A percentile compares a stretch with the other conserved stretches of the same genome.
Evolutionary conservation across 92 coral and sea anemone genomes (phyloP).

Genomic region (Zoanthus solanderi): DNA sequence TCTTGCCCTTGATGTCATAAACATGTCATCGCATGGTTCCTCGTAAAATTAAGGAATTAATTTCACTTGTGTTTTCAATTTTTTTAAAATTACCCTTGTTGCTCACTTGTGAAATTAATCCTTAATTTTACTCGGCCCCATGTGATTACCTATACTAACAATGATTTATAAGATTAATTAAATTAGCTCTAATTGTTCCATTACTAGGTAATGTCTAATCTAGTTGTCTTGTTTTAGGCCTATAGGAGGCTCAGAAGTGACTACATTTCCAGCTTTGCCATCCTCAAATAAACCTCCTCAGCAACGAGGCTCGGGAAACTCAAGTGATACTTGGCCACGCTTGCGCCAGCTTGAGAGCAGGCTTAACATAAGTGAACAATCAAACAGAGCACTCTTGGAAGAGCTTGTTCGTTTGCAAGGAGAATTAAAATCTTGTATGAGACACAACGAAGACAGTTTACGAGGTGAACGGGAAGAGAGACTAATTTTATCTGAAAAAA

Average conservation of each 20-base stretch:
- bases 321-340: conserved; percentile 58
- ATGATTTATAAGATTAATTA: too few species aligned
- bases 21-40: too few species aligned
- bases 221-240: conserved; percentile 28
- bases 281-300: conserved; percentile 49
- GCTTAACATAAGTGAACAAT: conserved; percentile 90
- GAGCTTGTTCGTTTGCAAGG: conserved; percentile 94
- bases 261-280: conserved; percentile 78
- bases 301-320: conserved; percentile 66
- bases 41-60: too few species aligned
- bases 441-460: conserved; percentile 89
- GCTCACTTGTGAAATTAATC: too few species aligned
- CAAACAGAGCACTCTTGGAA: conserved; percentile 93
- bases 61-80: too few species aligned
- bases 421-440: conserved; percentile 87
- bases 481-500: conserved; percentile 84
- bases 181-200: too few species aligned
- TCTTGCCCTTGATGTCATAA: too few species aligned
- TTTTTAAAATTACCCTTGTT: too few species aligned
- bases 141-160: too few species aligned
- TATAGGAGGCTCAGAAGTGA: conserved; percentile 37
- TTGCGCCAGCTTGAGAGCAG: conserved; percentile 85
- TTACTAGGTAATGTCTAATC: too few species aligned
- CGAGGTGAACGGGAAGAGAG: conserved; percentile 91
- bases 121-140: too few species aligned